Base-by-base conservation (phyloP, 2,797 vertebrate species). In the Cephalopachus bancanus region DNA sequence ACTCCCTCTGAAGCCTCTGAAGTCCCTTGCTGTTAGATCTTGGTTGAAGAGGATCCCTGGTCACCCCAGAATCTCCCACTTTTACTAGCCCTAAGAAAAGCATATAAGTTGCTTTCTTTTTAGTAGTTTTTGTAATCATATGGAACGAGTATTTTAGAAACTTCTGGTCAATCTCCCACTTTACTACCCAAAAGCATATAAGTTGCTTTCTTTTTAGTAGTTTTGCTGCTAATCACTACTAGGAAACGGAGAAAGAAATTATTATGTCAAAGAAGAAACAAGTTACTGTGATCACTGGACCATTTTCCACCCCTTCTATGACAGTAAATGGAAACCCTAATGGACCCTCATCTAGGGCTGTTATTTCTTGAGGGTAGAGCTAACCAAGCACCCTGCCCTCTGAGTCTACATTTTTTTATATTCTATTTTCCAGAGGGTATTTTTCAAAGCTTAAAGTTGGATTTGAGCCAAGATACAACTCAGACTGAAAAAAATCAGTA, bases 41-140 rank as follows among this genome's bases (percentile, higher is more conserved):
- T 67, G 30, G 75, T 33, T 93, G 28, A 89, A 91, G 37, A 69
- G n/a, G 37, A 33, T 11, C 55, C 53, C 19, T 44, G 57, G 62
- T 65, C 74, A 84, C 26, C 33, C 19, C 49, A 88, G 71, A 22
- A 79, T 22, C 72, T 96, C 60, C 53, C 81, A 55, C 72, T 87
- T 85, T 95, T 92, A 64, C 79, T 74, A 92, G 44, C 17, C 37
- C 67, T 91, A 76, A 85, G 55, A 30, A 93, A 91, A 76, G 33
- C 24, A 44, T 7, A 1, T 60, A 76, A 69, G 24, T 83, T 62
- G n/a, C 69, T 44, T 44, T 44, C 28, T 95, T 94, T 69, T 71
- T 72, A 64, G 44, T 79, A 49, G 57, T 62, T 92, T 84, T 75
- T n/a, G n/a, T n/a, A n/a, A n/a, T n/a, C n/a, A n/a, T n/a, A n/a